phyloP scores from a whole-genome alignment of 2,113 vertebrate genomes.

The Pseudorhombus dupliciocellatus region DNA sequence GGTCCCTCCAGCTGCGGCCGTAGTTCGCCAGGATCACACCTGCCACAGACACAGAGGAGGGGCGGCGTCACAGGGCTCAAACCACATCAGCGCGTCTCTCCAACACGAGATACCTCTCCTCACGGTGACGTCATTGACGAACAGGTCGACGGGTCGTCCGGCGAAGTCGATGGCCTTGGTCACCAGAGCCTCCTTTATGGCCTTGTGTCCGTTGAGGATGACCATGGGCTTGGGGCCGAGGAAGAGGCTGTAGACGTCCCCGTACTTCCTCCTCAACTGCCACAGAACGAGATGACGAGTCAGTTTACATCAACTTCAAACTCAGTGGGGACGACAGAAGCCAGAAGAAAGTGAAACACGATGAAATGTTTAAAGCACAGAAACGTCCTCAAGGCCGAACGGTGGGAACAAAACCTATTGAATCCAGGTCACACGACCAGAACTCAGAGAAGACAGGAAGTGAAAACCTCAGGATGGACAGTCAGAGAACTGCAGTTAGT shows the following conservation, averaged over 20 bases:
- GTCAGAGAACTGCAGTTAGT: too few species aligned
- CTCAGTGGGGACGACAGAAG: not conserved
- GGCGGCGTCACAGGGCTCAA: too few species aligned
- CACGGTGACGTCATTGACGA: slow-evolving; percentile 37
- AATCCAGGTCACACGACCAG: too few species aligned
- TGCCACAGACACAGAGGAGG: slow-evolving; percentile 30
- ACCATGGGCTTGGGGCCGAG: slow-evolving; percentile 69
- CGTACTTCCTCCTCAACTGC: slow-evolving; percentile 73
- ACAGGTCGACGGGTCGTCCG: slow-evolving; percentile 73
- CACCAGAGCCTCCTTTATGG: slow-evolving; percentile 74
- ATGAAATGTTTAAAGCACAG: too few species aligned
- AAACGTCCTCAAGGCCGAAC: too few species aligned
- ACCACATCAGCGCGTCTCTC: too few species aligned
- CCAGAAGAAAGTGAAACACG: not conserved
- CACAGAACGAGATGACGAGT: not conserved
- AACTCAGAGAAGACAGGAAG: too few species aligned
- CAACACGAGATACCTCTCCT: slow-evolving; percentile 69
- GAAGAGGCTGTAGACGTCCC: slow-evolving; percentile 74
- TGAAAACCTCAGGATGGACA: too few species aligned
- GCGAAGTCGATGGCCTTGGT: slow-evolving; percentile 70
- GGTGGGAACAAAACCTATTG: too few species aligned
- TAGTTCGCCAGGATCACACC: slow-evolving; percentile 77
- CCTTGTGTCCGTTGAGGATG: slow-evolving; percentile 62
- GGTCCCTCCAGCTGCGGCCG: slow-evolving; percentile 77
- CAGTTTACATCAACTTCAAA: not conserved